Conservation (phyloP, 2,888 invertebrate species). For the Phasia obesa region DNA sequence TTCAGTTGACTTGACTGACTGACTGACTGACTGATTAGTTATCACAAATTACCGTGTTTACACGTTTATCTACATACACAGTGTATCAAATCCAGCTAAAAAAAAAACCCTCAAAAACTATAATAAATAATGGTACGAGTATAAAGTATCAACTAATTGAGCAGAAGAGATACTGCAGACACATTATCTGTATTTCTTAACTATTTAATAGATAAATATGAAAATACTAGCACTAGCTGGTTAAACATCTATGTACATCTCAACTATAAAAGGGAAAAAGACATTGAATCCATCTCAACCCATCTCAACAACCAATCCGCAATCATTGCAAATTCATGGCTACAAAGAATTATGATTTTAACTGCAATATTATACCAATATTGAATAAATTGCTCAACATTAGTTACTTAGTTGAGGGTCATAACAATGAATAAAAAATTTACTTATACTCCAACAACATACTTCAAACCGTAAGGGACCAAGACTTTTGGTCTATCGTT, state of each 20-base stretch:
- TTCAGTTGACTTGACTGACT: slow-evolving; percentile 50
- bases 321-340: slow-evolving; percentile 27
- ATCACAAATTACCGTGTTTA: slow-evolving; percentile 70
- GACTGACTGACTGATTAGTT: slow-evolving; percentile 73
- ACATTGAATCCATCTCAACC: background rate
- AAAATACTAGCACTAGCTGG: slow-evolving; percentile 15
- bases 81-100: background rate
- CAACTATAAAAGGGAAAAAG: background rate
- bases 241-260: slow-evolving; percentile 31
- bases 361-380: slow-evolving; percentile 46
- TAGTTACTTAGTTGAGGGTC: slow-evolving; percentile 11
- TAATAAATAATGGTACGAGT: slow-evolving; percentile 37
- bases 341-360: slow-evolving; percentile 57
- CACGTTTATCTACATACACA: slow-evolving; percentile 54
- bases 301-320: background rate
- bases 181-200: slow-evolving; percentile 7
- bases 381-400: slow-evolving; percentile 55
- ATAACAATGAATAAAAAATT: background rate
- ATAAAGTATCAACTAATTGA: slow-evolving; percentile 52
- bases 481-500: background rate
- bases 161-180: slow-evolving; percentile 21
- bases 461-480: background rate
- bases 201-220: slow-evolving; percentile 41
- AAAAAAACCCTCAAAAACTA: slow-evolving; percentile 4
- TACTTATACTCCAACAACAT: background rate